phyloP scores from a whole-genome alignment of 2,888 invertebrate species.

The Aromia moschata region DNA sequence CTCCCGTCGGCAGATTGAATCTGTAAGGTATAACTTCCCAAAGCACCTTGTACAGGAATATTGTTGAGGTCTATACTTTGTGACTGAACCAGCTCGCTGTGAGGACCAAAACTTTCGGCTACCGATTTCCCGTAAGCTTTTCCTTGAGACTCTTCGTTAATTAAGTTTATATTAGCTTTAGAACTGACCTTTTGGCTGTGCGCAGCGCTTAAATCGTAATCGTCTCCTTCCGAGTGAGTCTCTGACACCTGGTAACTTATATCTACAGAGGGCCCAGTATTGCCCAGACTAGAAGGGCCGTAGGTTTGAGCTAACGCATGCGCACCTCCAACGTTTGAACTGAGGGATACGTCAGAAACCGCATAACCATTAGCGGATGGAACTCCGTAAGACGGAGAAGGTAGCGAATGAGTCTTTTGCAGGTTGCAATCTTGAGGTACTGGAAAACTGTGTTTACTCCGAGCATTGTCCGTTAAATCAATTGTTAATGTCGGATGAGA shows the following conservation, averaged over 20 bases:
- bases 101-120: constrained; percentile 56
- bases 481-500: constrained; percentile 50
- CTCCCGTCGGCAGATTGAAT: constrained; percentile 75
- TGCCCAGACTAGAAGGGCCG: constrained; percentile 40
- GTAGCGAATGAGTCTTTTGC: constrained; percentile 55
- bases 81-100: constrained; percentile 57
- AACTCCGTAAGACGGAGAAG: constrained; percentile 56
- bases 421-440: constrained; percentile 54
- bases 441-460: constrained; percentile 23
- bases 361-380: constrained; percentile 67
- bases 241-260: constrained; percentile 39
- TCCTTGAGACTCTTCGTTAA: constrained; percentile 46
- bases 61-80: constrained; percentile 61
- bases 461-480: constrained; percentile 47
- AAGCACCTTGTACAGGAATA: constrained; percentile 68
- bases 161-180: constrained; percentile 44
- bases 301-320: constrained; percentile 43
- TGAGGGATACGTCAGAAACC: constrained; percentile 66
- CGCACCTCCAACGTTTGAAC: constrained; percentile 65
- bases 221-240: constrained; percentile 4
- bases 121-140: constrained; percentile 57
- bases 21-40: constrained; percentile 77
- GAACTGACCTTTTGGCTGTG: constrained; percentile 52
- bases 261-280: constrained; percentile 33
- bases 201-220: constrained; percentile 47